Percentiles rank a stretch among this genome's conserved stretches.
These are phyloP conservation scores for Nyctibius grandis DNA, from an alignment of 2,797 vertebrate species.

Conservation along the genomic window DNA sequence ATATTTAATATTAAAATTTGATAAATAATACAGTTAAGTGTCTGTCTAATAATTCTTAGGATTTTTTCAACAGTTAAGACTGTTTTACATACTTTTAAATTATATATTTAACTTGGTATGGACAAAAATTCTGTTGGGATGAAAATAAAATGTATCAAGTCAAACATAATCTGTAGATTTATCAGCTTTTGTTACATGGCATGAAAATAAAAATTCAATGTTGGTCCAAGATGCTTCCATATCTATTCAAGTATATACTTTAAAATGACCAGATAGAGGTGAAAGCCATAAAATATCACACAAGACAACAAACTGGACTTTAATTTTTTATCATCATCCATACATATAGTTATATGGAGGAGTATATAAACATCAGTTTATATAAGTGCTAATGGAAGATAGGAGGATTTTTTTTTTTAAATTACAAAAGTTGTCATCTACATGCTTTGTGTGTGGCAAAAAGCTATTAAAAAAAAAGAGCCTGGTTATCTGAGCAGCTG, in stretches of 20 bases:
- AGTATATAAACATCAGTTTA: background rate
- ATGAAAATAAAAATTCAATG: background rate
- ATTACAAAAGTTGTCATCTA: background rate
- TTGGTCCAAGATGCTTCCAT: background rate
- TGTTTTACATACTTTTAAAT: background rate
- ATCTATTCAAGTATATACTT: background rate
- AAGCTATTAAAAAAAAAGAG: background rate
- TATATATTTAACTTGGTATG: background rate
- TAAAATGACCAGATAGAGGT: background rate
- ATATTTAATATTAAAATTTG: background rate
- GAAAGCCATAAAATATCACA: background rate
- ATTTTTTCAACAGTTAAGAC: background rate
- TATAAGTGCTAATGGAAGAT: background rate
- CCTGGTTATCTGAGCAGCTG: slow-evolving; percentile 44
- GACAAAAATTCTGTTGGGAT: background rate
- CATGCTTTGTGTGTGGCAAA: background rate
- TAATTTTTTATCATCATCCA: background rate
- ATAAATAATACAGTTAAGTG: background rate
- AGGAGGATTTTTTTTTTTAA: background rate
- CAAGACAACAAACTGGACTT: background rate
- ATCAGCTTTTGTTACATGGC: background rate
- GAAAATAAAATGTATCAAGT: background rate
- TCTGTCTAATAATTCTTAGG: background rate
- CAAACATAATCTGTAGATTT: background rate
- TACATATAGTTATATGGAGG: background rate